phyloP scores from a whole-genome alignment of 1,140 invertebrate species.

The Dendrolimus kikuchii region DNA sequence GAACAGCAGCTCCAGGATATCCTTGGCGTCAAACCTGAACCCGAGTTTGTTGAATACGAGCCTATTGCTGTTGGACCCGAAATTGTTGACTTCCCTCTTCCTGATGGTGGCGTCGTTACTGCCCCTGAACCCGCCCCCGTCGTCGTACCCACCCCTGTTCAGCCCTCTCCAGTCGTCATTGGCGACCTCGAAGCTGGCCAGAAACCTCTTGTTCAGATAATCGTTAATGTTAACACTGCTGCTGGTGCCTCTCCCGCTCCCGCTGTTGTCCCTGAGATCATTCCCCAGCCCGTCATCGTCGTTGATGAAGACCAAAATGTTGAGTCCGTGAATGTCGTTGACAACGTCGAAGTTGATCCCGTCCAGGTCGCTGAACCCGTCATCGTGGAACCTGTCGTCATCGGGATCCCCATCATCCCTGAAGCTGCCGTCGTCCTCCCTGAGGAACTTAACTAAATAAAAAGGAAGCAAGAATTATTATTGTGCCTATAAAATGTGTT shows the following conservation, averaged over 20 bases:
- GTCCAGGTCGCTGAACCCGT: slow-evolving; percentile 18
- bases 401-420: no score
- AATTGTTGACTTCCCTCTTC: slow-evolving; percentile 11
- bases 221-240: slow-evolving; percentile 13
- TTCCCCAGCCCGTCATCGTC: slow-evolving; percentile 4
- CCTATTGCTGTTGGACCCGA: slow-evolving; percentile 19
- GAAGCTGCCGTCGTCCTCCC: no score
- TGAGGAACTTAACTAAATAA: no score
- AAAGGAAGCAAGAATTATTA: neutral
- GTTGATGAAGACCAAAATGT: slow-evolving; percentile 1
- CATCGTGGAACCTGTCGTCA: slow-evolving; percentile 1
- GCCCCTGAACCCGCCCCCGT: slow-evolving; percentile 16
- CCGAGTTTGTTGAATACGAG: slow-evolving; percentile 11
- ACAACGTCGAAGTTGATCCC: slow-evolving; percentile 16
- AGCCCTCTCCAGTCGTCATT: slow-evolving; percentile 15
- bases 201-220: slow-evolving; percentile 18
- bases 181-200: slow-evolving; percentile 2
- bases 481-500: slow-evolving; percentile 1
- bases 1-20: slow-evolving; percentile 25
- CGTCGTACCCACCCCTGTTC: slow-evolving; percentile 11
- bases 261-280: neutral
- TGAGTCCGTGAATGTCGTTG: slow-evolving; percentile 9
- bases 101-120: slow-evolving; percentile 6
- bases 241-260: neutral
- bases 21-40: slow-evolving; percentile 15